phyloP scores from a whole-genome alignment of 2,113 vertebrate genomes.

The Xenopus tropicalis region DNA sequence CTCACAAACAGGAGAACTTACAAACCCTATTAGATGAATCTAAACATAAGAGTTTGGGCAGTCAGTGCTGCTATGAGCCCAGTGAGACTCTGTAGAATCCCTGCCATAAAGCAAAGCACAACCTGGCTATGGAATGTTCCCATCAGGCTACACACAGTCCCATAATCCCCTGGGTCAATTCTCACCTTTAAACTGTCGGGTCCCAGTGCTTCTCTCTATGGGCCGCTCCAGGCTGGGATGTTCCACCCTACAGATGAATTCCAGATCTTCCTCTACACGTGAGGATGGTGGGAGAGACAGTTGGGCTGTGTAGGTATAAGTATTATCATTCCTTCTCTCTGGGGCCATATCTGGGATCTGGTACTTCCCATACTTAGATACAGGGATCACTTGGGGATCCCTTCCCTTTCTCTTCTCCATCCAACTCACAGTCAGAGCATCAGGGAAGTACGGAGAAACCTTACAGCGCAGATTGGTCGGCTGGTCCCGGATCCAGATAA shows the following conservation, averaged over 20 bases:
- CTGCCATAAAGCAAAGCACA: no score
- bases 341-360: not conserved
- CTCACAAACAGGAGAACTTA: no score
- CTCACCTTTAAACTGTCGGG: not conserved
- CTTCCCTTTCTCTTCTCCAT: not conserved
- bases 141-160: no score
- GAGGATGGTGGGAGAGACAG: not conserved
- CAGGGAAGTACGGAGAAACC: conserved; percentile 9
- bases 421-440: conserved; percentile 10
- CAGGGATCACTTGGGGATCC: not conserved
- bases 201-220: not conserved
- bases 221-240: not conserved
- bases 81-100: no score
- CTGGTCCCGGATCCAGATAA: not conserved
- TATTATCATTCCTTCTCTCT: not conserved
- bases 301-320: not conserved
- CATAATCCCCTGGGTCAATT: not conserved
- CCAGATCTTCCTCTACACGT: not conserved
- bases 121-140: no score
- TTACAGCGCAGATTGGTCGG: not conserved
- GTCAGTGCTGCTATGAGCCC: no score
- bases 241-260: conserved; percentile 6
- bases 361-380: not conserved
- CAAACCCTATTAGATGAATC: no score
- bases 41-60: no score